Base-by-base conservation (phyloP, 2,797 vertebrate species). In the Huso huso region DNA sequence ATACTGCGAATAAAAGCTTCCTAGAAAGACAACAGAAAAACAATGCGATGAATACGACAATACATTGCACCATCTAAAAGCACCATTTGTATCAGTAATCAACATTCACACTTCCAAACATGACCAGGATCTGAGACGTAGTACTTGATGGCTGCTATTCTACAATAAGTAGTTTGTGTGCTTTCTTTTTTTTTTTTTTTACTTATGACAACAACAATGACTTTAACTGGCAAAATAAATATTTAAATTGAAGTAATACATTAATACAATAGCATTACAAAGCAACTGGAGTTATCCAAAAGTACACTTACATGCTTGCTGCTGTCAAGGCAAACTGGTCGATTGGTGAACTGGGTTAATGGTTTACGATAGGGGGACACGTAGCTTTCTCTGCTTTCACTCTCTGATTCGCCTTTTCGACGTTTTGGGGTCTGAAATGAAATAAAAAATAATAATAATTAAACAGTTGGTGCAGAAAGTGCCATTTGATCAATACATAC, bases 1-100 rank as follows among this genome's bases (percentile, higher is more conserved):
- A 99, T 98, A 70, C 90, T 94, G 73, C 91, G 89, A 73, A 99
- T 98, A 79, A 97, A 97, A 1, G 88, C 92, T 78, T 99, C 97
- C 96, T 99, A 72, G 73, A 81, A 82, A 61, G 66, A 77, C 69
- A 76, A 60, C 49, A 77, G 52, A 75, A 76, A n/a, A 72, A 75
- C 58, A 13, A 74, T 0, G 58, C 1, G 1, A 37, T 37, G 37
- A 37, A 37, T 37, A 37, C 5, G 37, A 37, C 37, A 37, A 37
- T 37, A 37, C 37, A 37, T 37, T 37, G 37, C 37, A 37, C 37
- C 37, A 37, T 5, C 37, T 4, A 37, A 37, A 37, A 37, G 37
- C 37, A 37, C 37, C 37, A 37, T 37, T 37, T 37, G 5, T 4
- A 37, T 37, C 37, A 37, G 37, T 37, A 37, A 37, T 37, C 37